A percentile compares a stretch with the other conserved stretches of the same genome.
Conservation (phyloP, 1,140 invertebrate genomes). For the Drosophila truncata region DNA sequence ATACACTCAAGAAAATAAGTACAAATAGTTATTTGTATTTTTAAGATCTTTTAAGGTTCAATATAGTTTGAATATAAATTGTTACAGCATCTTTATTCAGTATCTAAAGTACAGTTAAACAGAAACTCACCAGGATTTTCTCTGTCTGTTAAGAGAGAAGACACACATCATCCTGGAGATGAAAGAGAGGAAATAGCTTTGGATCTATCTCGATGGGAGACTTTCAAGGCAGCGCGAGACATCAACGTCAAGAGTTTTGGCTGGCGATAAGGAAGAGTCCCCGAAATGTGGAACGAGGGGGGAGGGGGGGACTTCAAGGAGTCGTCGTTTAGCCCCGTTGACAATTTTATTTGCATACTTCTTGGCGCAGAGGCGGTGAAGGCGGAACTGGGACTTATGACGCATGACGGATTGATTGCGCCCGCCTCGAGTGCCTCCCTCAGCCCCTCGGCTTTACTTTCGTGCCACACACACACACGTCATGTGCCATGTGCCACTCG, state of each 20-base stretch:
- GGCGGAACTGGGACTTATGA: constrained; percentile 39
- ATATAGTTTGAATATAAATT: neutral
- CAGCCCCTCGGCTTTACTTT: neutral
- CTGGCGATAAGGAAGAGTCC: constrained; percentile 32
- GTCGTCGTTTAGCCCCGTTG: constrained; percentile 42
- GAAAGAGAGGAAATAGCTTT: constrained; percentile 1
- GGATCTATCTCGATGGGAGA: constrained; percentile 23
- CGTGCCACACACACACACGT: constrained; percentile 4
- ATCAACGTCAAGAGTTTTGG: constrained; percentile 36
- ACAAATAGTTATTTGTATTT: neutral
- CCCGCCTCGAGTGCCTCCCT: constrained; percentile 12
- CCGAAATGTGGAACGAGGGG: neutral
- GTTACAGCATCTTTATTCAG: too few species aligned
- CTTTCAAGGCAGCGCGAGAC: constrained; percentile 43
- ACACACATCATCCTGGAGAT: constrained; percentile 1
- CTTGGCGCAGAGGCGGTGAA: constrained; percentile 26
- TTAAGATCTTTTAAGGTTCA: too few species aligned
- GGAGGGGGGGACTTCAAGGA: neutral
- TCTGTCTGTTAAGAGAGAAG: neutral
- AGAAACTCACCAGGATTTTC: neutral
- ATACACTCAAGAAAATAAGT: constrained; percentile 5
- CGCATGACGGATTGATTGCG: constrained; percentile 48
- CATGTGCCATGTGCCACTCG: constrained; percentile 9
- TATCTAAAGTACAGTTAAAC: too few species aligned
- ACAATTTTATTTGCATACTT: constrained; percentile 70